Conservation (phyloP, 2,888 invertebrate genomes). For the Eucera pruinosa region DNA sequence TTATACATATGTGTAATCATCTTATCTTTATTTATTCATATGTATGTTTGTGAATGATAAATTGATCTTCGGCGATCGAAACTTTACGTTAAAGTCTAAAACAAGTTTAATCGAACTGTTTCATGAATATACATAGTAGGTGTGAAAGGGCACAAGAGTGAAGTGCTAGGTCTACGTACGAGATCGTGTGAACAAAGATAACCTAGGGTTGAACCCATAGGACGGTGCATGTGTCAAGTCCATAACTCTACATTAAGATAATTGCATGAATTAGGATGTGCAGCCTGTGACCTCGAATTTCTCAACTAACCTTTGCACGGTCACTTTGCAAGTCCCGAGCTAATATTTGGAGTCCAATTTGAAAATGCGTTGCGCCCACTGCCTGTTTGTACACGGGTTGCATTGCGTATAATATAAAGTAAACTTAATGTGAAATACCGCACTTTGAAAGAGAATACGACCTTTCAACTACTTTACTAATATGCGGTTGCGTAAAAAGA, state of each 20-base stretch:
- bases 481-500: no score
- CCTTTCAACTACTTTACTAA: neutral
- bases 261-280: constrained; percentile 78
- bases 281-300: constrained; percentile 59
- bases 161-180: constrained; percentile 15
- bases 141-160: constrained; percentile 28
- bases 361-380: constrained; percentile 9
- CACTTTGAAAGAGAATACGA: neutral
- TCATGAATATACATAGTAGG: constrained; percentile 4
- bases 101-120: no score
- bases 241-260: constrained; percentile 79
- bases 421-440: constrained; percentile 3
- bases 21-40: no score
- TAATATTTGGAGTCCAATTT: constrained; percentile 28
- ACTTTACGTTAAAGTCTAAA: no score
- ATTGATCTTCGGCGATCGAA: no score
- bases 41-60: no score
- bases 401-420: neutral
- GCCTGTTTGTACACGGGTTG: neutral
- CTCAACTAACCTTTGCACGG: constrained; percentile 50
- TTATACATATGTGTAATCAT: no score
- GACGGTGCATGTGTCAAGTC: constrained; percentile 58
- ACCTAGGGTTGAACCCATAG: constrained; percentile 58
- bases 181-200: constrained; percentile 69
- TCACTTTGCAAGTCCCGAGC: constrained; percentile 27